phyloP scores from a whole-genome alignment of 2,888 invertebrate genomes.

The Acanthosepion pharaonis region DNA sequence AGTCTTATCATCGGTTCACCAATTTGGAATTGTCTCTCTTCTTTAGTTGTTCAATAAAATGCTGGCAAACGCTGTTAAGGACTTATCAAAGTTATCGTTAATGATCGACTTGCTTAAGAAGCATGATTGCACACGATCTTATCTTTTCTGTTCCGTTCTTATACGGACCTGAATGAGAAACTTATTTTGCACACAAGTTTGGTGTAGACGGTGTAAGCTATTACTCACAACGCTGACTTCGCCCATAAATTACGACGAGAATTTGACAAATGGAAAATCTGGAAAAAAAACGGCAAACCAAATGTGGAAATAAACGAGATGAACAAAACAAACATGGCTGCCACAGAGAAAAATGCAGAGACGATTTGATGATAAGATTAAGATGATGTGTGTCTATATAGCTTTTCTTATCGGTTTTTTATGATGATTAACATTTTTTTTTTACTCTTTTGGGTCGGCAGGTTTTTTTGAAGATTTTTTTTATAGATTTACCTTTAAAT shows the following conservation, averaged over 20 bases:
- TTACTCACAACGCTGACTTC: not conserved
- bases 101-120: not conserved
- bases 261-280: not conserved
- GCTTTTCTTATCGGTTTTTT: not conserved
- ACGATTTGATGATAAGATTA: not conserved
- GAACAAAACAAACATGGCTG: not conserved
- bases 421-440: too few species aligned
- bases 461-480: too few species aligned
- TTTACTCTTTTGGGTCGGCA: too few species aligned
- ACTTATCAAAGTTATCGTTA: not conserved
- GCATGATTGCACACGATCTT: not conserved
- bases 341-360: not conserved
- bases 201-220: not conserved
- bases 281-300: not conserved
- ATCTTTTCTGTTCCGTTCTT: not conserved
- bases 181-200: not conserved
- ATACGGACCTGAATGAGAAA: not conserved
- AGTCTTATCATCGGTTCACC: too few species aligned
- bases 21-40: not conserved
- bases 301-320: not conserved
- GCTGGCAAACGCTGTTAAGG: not conserved
- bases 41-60: not conserved
- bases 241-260: not conserved
- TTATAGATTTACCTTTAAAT: too few species aligned
- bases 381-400: not conserved